A percentile compares a stretch with the other conserved stretches of the same genome.
Evolutionary conservation across 2,113 vertebrate genomes (phyloP).

Genomic region (Diphyllodes magnificus): DNA sequence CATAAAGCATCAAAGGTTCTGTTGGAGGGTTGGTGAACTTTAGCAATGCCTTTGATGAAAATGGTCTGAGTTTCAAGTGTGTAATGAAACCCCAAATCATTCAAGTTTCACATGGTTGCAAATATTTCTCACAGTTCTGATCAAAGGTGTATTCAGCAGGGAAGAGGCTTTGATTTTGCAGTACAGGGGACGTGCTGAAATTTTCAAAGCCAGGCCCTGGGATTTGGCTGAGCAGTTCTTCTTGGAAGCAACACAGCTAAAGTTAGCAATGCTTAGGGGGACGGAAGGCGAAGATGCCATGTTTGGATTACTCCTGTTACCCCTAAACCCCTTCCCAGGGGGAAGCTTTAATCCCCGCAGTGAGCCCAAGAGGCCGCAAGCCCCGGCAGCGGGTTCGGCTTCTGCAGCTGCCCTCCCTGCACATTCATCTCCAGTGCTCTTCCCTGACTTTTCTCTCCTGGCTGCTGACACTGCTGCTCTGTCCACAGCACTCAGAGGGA

Average conservation of each 20-base stretch:
- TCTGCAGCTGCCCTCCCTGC: neutral
- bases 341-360: neutral
- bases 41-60: slow-evolving; percentile 65
- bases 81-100: slow-evolving; percentile 68
- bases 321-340: neutral
- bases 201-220: slow-evolving; percentile 61
- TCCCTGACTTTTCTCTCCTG: neutral
- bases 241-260: slow-evolving; percentile 36
- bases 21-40: slow-evolving; percentile 55
- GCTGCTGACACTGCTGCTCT: neutral
- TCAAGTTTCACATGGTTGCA: slow-evolving; percentile 69
- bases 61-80: slow-evolving; percentile 66
- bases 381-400: neutral
- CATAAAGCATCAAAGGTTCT: slow-evolving; percentile 59
- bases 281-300: neutral
- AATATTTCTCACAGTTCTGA: slow-evolving; percentile 67
- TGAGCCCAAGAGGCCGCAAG: neutral
- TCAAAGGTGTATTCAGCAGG: slow-evolving; percentile 68
- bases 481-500: neutral
- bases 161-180: slow-evolving; percentile 65
- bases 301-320: slow-evolving; percentile 6
- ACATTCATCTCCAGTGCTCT: neutral
- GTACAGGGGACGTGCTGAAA: slow-evolving; percentile 59
- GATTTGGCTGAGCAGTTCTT: slow-evolving; percentile 51
- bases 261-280: slow-evolving; percentile 28